phyloP scores from a whole-genome alignment of 2,797 vertebrate species.

The Melanotaenia maccullochi region DNA sequence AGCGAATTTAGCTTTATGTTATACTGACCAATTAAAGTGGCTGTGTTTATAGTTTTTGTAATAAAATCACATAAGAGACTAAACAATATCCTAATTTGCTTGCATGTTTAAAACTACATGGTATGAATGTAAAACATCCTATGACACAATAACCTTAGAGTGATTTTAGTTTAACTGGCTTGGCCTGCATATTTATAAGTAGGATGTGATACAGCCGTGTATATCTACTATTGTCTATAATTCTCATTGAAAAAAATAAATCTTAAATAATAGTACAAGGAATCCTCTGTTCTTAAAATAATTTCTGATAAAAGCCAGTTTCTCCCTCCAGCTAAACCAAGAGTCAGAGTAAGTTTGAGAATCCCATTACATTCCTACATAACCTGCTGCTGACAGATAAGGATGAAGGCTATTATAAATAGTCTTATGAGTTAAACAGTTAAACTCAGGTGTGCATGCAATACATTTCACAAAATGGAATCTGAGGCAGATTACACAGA shows the following conservation, averaged over 20 bases:
- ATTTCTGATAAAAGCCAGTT: slow-evolving; percentile 21
- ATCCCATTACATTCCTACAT: slow-evolving; percentile 9
- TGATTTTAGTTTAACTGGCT: slow-evolving; percentile 11
- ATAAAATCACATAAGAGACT: not conserved
- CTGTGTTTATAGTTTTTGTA: not conserved
- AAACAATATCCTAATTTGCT: not conserved
- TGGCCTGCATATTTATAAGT: slow-evolving; percentile 42
- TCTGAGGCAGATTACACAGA: not conserved
- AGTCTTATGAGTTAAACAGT: slow-evolving; percentile 6
- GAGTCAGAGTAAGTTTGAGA: slow-evolving; percentile 19
- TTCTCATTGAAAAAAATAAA: slow-evolving; percentile 33
- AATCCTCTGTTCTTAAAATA: slow-evolving; percentile 36
- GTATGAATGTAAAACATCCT: slow-evolving; percentile 3
- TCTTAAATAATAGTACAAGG: slow-evolving; percentile 13
- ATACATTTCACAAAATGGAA: slow-evolving; percentile 17
- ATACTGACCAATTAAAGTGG: slow-evolving; percentile 28
- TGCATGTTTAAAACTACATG: not conserved
- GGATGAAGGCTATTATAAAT: not conserved
- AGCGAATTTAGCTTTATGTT: slow-evolving; percentile 17
- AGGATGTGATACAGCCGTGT: slow-evolving; percentile 5
- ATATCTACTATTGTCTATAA: slow-evolving; percentile 8
- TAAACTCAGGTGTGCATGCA: not conserved
- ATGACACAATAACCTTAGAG: not conserved
- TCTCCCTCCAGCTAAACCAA: not conserved
- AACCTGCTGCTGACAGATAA: slow-evolving; percentile 49